These are phyloP conservation scores for Cisticola juncidis DNA, from an alignment of 2,113 vertebrate species.

Conservation along the genomic window DNA sequence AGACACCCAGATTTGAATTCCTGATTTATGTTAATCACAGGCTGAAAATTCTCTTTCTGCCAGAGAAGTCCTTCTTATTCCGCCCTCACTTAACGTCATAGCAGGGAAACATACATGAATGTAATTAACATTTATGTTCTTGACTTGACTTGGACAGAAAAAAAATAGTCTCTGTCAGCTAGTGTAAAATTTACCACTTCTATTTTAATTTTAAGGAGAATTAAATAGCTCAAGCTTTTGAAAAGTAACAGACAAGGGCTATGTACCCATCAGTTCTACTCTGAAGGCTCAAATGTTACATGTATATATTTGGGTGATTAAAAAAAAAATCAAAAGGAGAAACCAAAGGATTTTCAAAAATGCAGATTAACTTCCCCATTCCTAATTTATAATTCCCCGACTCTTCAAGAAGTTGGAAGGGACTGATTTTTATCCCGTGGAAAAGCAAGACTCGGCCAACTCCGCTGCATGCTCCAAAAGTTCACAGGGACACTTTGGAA, in stretches of 20 bases:
- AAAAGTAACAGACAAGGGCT: slow-evolving; percentile 9
- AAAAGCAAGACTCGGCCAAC: background rate
- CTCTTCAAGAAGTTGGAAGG: background rate
- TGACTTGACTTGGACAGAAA: slow-evolving; percentile 11
- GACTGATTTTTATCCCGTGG: background rate
- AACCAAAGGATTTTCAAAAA: background rate
- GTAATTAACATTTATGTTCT: slow-evolving; percentile 30
- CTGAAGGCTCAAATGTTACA: background rate
- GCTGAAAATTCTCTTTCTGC: slow-evolving; percentile 49
- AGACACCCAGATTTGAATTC: slow-evolving; percentile 55
- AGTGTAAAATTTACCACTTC: slow-evolving; percentile 11
- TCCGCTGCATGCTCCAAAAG: background rate
- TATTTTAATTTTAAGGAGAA: slow-evolving; percentile 27
- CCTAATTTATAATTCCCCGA: background rate
- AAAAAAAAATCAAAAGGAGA: background rate
- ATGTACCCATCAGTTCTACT: background rate
- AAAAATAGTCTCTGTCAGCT: background rate
- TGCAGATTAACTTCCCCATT: background rate
- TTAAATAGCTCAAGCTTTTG: slow-evolving; percentile 7
- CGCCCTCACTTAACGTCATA: background rate
- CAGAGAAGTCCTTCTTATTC: slow-evolving; percentile 17
- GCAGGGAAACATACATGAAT: slow-evolving; percentile 35
- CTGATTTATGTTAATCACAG: slow-evolving; percentile 57
- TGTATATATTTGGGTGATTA: background rate
- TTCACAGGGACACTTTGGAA: background rate